These are phyloP conservation scores for Platanista minor DNA, from an alignment of 2,113 vertebrate genomes.

Conservation along the genomic window DNA sequence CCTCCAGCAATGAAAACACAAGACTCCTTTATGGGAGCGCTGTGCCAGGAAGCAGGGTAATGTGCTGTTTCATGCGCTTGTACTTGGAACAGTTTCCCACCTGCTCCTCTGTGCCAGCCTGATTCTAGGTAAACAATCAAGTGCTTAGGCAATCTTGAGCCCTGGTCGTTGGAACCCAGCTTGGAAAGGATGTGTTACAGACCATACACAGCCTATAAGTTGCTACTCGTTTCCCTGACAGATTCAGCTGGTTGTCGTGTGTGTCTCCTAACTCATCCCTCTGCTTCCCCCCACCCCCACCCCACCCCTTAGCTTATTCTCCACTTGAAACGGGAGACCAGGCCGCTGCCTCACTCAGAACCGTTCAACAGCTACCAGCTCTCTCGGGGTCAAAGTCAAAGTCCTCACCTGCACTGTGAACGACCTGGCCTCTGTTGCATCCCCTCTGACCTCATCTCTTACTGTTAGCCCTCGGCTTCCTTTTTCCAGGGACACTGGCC, in stretches of 20 bases:
- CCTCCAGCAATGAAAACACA: neutral
- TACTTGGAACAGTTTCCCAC: conserved; percentile 49
- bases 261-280: neutral
- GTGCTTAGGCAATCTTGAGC: conserved; percentile 33
- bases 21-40: neutral
- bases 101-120: conserved; percentile 20
- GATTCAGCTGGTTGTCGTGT: neutral
- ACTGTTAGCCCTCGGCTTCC: neutral
- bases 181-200: conserved; percentile 18
- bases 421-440: rapidly evolving
- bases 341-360: neutral
- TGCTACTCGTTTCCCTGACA: neutral
- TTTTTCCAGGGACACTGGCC: neutral
- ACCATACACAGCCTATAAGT: conserved; percentile 46
- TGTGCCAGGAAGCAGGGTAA: conserved; percentile 34
- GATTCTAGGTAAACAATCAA: conserved; percentile 59
- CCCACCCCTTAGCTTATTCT: neutral
- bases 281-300: neutral
- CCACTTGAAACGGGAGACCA: conserved; percentile 31
- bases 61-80: conserved; percentile 36
- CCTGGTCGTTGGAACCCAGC: conserved; percentile 5
- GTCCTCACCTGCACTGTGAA: neutral
- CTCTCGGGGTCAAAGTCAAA: neutral
- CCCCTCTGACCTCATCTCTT: neutral
- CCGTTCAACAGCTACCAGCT: neutral